Conservation (phyloP, 1,140 invertebrate species). For the Cepaea nemoralis region DNA sequence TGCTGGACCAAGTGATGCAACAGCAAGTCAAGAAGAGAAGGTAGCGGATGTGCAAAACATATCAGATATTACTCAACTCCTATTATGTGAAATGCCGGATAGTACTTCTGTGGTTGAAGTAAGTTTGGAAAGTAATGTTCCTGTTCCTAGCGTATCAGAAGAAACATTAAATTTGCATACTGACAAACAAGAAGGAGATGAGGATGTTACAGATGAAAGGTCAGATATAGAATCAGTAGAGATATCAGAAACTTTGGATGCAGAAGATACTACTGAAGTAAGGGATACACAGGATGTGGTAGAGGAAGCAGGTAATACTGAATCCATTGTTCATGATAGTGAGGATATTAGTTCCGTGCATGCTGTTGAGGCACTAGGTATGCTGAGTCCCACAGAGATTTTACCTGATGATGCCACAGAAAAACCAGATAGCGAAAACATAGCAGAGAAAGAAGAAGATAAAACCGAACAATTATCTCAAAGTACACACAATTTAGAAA, state of each 20-base stretch:
- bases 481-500: not conserved
- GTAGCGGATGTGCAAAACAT: not conserved
- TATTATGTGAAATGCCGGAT: not conserved
- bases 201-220: not conserved
- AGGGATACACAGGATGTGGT: slow-evolving; percentile 9
- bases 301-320: not conserved
- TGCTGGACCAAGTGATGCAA: not conserved
- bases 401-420: not conserved
- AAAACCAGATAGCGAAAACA: not conserved
- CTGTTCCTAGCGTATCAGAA: not conserved
- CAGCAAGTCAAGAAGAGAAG: not conserved
- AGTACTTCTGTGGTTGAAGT: not conserved
- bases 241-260: not conserved
- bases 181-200: not conserved
- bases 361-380: not conserved
- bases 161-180: not conserved
- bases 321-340: slow-evolving; percentile 17
- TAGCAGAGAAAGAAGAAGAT: not conserved
- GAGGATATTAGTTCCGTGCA: not conserved
- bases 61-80: not conserved
- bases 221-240: not conserved
- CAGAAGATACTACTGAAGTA: not conserved
- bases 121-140: not conserved
- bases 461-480: not conserved
- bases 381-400: not conserved